Base-by-base conservation (phyloP, 2,888 invertebrate genomes). In the Plebejus anna region DNA sequence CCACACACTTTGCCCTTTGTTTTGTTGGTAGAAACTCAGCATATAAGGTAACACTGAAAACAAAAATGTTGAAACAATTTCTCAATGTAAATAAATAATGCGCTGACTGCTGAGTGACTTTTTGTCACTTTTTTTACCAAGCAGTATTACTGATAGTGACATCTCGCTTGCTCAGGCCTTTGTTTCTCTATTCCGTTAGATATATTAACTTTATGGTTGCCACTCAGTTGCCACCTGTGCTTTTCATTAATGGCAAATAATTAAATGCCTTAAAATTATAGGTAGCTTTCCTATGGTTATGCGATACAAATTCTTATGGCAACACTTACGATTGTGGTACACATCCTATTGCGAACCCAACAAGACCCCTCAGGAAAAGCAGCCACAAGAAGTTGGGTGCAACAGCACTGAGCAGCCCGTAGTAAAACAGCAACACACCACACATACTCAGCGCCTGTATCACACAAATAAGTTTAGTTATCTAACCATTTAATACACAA, bases 291-390 rank as follows among this genome's bases (percentile, higher is more conserved):
- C 42, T 42, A 9, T 9, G 9, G 42, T 47, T 9, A 47, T 0
- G 2, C 47, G 9, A 47, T 9, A 2, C 9, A 7, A 47, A 9
- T 47, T 47, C 47, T 13, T 16, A 4, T 59, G 6, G 59, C 11
- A 36, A 38, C 75, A 96, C 97, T 96, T 95, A 98, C 98, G 98
- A 98, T 91, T 99, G 99, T 76, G 99, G 98, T 59, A 98, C 98
- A 87, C 99, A 98, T 81, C 99, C 99, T 84, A 99, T 98, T 32
- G 98, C 98, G 92, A 99, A 98, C 71, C 99, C 99, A 13, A 98
- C 98, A 9, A 98, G 94, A 16, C 98, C 97, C 86, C 99, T 94
- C n/a, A 99, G 93, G 77, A 98, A 95, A 66, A 99, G 92, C 77
- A 99, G 94, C 98, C 98, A 98, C 76, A 97, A 95, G 86, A 97